These are phyloP conservation scores for Semicossyphus pulcher DNA, from an alignment of 2,113 vertebrate genomes.

Conservation along the genomic window DNA sequence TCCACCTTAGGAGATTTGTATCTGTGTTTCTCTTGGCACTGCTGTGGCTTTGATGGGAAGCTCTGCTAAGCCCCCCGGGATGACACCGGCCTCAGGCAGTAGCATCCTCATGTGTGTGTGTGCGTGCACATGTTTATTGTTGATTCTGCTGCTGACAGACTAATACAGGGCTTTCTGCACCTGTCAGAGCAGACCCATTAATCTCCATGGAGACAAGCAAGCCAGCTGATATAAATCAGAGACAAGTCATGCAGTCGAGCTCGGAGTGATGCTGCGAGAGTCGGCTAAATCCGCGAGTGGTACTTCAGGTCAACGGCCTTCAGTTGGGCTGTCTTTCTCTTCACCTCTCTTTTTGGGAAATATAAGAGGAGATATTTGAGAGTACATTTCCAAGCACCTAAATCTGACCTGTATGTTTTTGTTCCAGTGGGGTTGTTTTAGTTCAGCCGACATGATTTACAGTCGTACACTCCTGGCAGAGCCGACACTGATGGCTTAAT, in stretches of 20 bases:
- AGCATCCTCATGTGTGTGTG: constrained; percentile 42
- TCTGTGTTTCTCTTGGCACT: constrained; percentile 47
- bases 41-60: constrained; percentile 47
- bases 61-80: constrained; percentile 39
- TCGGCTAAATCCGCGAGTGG: constrained; percentile 5
- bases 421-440: constrained; percentile 22
- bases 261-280: constrained; percentile 9
- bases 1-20: constrained; percentile 44
- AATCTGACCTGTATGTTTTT: constrained; percentile 46
- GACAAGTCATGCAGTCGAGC: constrained; percentile 23
- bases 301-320: constrained; percentile 17
- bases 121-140: constrained; percentile 44
- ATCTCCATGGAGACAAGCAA: constrained; percentile 78
- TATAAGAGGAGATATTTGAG: constrained; percentile 35
- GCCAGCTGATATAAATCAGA: constrained; percentile 70
- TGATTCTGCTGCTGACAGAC: constrained; percentile 75
- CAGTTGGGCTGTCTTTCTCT: neutral
- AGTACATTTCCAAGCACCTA: constrained; percentile 8
- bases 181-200: constrained; percentile 77
- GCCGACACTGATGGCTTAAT: constrained; percentile 65
- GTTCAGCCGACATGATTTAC: constrained; percentile 54
- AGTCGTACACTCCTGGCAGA: constrained; percentile 11
- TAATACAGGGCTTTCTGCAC: constrained; percentile 78
- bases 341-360: constrained; percentile 23
- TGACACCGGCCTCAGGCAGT: constrained; percentile 26